A percentile compares a stretch with the other conserved stretches of the same genome.
phyloP scores from a whole-genome alignment of 2,113 vertebrate genomes.

The Stegastes partitus region DNA sequence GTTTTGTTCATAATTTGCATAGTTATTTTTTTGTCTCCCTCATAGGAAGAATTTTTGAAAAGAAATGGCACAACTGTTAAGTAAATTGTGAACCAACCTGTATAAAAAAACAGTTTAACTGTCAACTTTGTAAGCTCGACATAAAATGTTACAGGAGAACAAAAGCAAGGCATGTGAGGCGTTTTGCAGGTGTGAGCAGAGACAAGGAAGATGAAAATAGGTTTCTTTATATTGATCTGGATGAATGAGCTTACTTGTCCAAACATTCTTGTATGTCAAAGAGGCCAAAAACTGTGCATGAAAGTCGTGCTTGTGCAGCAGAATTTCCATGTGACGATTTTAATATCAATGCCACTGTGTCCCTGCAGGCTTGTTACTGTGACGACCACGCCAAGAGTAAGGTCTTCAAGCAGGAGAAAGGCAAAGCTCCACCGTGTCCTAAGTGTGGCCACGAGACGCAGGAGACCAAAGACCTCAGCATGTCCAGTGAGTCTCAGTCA shows the following conservation, averaged over 20 bases:
- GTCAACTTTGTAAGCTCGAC: no score
- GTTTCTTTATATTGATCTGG: neutral
- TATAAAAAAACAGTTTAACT: no score
- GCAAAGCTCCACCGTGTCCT: conserved; percentile 94
- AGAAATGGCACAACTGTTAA: no score
- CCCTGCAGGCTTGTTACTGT: conserved; percentile 93
- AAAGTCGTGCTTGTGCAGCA: neutral
- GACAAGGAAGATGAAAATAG: neutral
- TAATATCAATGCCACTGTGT: neutral
- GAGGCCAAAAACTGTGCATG: neutral
- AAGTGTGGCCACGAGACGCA: conserved; percentile 98
- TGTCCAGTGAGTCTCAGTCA: conserved; percentile 93
- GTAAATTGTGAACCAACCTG: no score
- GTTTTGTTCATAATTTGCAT: no score
- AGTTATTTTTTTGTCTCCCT: no score
- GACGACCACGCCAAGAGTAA: conserved; percentile 97
- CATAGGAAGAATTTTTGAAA: no score
- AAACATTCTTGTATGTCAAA: neutral
- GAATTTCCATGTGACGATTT: neutral
- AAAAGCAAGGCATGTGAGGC: no score
- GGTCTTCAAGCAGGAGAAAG: conserved; percentile 98
- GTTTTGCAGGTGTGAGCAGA: neutral
- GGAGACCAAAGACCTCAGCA: conserved; percentile 98
- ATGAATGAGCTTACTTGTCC: neutral
- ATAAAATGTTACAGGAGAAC: no score